Evolutionary conservation across 2,113 vertebrate species (phyloP).

Genomic region (Eudyptes chrysolophus): DNA sequence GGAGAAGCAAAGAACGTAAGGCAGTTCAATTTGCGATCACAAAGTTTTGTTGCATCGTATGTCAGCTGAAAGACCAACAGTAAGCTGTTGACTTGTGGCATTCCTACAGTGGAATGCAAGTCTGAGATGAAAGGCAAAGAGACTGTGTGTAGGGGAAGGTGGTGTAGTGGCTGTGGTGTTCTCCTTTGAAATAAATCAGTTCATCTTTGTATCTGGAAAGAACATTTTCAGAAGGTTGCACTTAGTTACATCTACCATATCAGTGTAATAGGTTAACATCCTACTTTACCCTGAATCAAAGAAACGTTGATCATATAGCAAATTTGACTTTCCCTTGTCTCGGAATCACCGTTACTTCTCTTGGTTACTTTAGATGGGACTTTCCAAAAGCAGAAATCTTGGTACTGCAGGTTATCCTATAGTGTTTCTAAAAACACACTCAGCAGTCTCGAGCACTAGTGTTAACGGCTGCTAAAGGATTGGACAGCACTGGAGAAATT

Average conservation of each 20-base stretch:
- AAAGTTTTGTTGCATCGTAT: background rate
- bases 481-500: background rate
- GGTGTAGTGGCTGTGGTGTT: background rate
- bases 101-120: background rate
- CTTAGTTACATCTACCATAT: background rate
- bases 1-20: no score
- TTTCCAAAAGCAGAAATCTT: background rate
- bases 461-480: background rate
- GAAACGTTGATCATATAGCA: background rate
- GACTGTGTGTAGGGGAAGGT: background rate
- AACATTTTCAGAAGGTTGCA: background rate
- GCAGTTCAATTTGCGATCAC: accelerated
- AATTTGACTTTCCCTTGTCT: background rate
- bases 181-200: background rate
- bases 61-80: background rate
- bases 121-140: background rate
- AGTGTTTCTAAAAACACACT: background rate
- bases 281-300: background rate
- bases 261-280: no score
- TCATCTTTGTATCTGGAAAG: background rate
- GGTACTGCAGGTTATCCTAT: background rate
- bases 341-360: background rate
- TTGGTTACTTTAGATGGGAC: background rate
- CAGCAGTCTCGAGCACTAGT: background rate
- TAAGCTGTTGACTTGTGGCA: no score